Evolutionary conservation across 2,888 invertebrate species (phyloP).

Genomic region (Atethmia centrago): DNA sequence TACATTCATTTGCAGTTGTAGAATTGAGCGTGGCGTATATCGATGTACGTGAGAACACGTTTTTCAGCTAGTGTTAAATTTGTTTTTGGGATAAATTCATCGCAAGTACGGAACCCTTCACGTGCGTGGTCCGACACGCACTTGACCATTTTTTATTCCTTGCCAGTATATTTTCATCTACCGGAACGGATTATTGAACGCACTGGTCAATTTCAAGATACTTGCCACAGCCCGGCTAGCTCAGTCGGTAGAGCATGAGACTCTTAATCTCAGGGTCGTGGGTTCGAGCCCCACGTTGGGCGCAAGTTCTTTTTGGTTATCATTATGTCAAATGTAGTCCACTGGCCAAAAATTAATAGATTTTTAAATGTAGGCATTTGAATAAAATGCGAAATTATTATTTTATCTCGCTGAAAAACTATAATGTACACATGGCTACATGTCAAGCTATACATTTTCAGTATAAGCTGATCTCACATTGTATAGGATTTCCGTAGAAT

Average conservation of each 20-base stretch:
- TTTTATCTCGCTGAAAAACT: neutral
- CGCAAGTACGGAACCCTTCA: no score
- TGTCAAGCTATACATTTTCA: no score
- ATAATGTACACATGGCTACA: no score
- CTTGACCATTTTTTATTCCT: neutral
- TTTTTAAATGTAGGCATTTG: neutral
- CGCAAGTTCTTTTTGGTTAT: constrained; percentile 72
- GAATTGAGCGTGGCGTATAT: no score
- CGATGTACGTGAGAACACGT: no score
- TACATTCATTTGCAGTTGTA: no score
- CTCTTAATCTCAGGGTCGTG: constrained; percentile 92
- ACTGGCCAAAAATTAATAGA: neutral
- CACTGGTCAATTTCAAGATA: neutral
- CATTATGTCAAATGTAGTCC: neutral
- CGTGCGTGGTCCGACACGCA: no score
- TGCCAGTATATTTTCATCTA: neutral
- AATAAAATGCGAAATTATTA: neutral
- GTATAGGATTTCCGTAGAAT: no score
- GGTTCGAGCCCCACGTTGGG: constrained; percentile 92
- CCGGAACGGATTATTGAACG: neutral
- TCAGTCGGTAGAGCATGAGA: constrained; percentile 91
- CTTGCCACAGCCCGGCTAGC: constrained; percentile 86
- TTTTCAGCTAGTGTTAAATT: no score
- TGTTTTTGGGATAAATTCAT: no score
- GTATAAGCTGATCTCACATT: no score